Evolutionary conservation across 1,140 invertebrate species (phyloP), one percentile per base, ranked within the genome.

Genomic region (Vanessa tameamea): DNA sequence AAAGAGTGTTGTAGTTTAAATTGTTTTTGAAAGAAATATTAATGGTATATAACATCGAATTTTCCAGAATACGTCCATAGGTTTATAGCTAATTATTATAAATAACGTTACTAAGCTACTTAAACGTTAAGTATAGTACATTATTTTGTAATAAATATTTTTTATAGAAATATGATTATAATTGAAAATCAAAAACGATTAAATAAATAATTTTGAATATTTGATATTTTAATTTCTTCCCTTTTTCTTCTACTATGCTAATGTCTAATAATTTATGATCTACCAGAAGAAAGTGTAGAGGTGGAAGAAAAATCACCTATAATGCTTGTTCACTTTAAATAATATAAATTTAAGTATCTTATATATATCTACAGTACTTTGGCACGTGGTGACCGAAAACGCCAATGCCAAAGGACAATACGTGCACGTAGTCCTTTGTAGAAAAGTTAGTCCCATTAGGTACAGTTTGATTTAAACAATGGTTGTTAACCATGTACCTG

Each of bases 141-240:
- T 75, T 76, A 75, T 78, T 78, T 78, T 78, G 69, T 78, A 80
- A 76, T 73, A 64, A 59, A 76, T 53, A 70, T 73, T 76, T 78
- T 80, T 78, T 78, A 64, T 74, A 68, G 66, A 76, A 69, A 75
- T 69, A 74, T 69, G 57, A 72, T 69, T 78, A 74, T 81, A 75
- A 76, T 75, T 64, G 64, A 68, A 64, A 67, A 69, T 71, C 47
- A 16, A 48, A 67, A 67, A 59, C 47, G 68, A 73, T 77, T 76
- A 53, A 77, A 71, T 77, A 77, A 77, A 77, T 74, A 71, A 74
- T 71, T 74, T 64, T 74, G 64, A 67, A 69, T 50, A 48, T 15
- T 37, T 63, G 31, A 4, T 31, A 16, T n/a, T 26, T 63, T 43
- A 11, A 11, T 47, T 51, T 73, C 64, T n/a, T 37, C 59, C 37